Base-by-base conservation (phyloP, 2,113 vertebrate genomes). In the Camelus bactrianus region DNA sequence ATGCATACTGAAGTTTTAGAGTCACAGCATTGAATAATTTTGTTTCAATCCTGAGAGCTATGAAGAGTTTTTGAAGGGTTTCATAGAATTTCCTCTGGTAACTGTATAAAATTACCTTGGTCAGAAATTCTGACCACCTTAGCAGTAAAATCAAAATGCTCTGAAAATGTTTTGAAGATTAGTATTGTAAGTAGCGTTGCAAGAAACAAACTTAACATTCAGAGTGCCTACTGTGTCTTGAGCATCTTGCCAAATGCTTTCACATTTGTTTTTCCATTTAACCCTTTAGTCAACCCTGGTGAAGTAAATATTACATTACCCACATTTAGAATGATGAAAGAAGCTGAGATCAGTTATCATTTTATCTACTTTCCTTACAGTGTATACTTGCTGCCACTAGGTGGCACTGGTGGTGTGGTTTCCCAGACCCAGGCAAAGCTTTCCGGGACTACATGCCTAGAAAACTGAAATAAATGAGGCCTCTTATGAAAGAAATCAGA, bases 91-190 rank as follows among this genome's bases (percentile, higher is more conserved):
- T 91, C 52, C 60, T 69, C 14, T 90, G 22, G 26, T 69, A 80
- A 54, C 42, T 87, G 35, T 52, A 42, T 83, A 79, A 85, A 83
- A 81, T 96, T 89, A 64, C 20, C 76, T 86, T 64, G 19, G 64
- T 95, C 50, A 70, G 81, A 84, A 88, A 65, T 70, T 75, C 54
- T 69, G 60, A 86, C 42, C 32, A 60, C 26, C 24, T 83, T 26
- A 32, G 50, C 20, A 10, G 26, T 95, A 73, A 70, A 79, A 81
- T 54, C 93, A 86, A 65, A 80, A 79, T 60, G 7, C 15, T 86
- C 17, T 93, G 48, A 72, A 67, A 83, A 79, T 89, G 42, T 89
- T 80, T 94, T 95, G 17, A 92, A 92, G 62, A 77, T 82, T 65
- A 73, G 16, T 50, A 3, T 77, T 91, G 93, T 72, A 76, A 86